These are phyloP conservation scores for Drosophila suboccidentalis DNA, from an alignment of 2,888 invertebrate genomes.

Conservation along the genomic window DNA sequence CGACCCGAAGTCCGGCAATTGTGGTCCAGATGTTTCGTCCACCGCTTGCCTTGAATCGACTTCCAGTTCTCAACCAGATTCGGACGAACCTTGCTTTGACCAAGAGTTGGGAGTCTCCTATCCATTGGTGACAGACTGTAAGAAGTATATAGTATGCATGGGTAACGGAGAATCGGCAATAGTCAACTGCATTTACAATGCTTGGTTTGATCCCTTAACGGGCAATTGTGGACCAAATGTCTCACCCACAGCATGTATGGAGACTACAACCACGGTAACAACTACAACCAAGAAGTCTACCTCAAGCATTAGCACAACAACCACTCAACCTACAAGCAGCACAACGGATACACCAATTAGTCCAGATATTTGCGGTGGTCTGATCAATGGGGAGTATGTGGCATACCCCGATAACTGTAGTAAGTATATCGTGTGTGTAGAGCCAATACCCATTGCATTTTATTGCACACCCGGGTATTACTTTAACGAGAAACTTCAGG, in stretches of 20 bases:
- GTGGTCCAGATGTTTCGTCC: slow-evolving; percentile 62
- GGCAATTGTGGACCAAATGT: slow-evolving; percentile 67
- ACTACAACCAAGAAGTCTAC: slow-evolving; percentile 11
- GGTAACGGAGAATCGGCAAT: slow-evolving; percentile 47
- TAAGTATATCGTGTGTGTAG: slow-evolving; percentile 68
- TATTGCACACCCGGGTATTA: slow-evolving; percentile 87
- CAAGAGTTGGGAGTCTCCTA: slow-evolving; percentile 47
- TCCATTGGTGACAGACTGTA: slow-evolving; percentile 59
- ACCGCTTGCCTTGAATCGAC: slow-evolving; percentile 56
- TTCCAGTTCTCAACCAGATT: slow-evolving; percentile 15
- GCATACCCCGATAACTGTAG: slow-evolving; percentile 74
- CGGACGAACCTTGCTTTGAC: slow-evolving; percentile 46
- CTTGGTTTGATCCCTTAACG: slow-evolving; percentile 66
- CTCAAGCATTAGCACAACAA: slow-evolving; percentile 5
- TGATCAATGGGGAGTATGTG: slow-evolving; percentile 53
- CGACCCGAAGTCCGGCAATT: slow-evolving; percentile 61
- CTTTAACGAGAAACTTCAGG: slow-evolving; percentile 70
- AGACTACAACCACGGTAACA: slow-evolving; percentile 1
- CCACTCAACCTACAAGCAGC: slow-evolving; percentile 20
- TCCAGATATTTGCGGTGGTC: slow-evolving; percentile 49
- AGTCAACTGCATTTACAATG: slow-evolving; percentile 62
- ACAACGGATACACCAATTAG: slow-evolving; percentile 17
- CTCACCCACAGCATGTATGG: slow-evolving; percentile 58
- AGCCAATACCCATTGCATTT: slow-evolving; percentile 85
- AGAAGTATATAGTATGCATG: slow-evolving; percentile 65